Percentiles rank a stretch among this genome's conserved stretches.
These are phyloP conservation scores for Hylomyscus alleni DNA, from an alignment of 2,797 vertebrate species.

Conservation along the genomic window DNA sequence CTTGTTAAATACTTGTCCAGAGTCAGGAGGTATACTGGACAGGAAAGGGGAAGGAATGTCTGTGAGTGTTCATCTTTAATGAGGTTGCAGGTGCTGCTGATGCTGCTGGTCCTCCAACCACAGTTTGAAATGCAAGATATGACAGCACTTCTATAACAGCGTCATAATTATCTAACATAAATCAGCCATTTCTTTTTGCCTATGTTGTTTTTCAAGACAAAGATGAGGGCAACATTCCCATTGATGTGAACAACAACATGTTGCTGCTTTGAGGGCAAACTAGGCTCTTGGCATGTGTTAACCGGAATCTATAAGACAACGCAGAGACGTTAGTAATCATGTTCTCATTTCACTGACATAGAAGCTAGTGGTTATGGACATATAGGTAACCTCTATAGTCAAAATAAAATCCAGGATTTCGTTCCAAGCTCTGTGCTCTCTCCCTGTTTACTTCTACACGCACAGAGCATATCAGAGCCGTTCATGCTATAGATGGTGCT, in stretches of 20 bases:
- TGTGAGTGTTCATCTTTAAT: background rate
- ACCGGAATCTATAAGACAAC: background rate
- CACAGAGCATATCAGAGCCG: background rate
- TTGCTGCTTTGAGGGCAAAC: background rate
- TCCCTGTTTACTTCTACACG: background rate
- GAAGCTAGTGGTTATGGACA: background rate
- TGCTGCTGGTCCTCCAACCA: background rate
- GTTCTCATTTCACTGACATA: background rate
- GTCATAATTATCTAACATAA: background rate
- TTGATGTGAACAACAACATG: accelerated
- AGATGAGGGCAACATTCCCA: background rate
- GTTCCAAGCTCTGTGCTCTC: background rate
- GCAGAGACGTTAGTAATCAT: background rate
- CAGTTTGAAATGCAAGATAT: background rate
- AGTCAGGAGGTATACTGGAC: background rate
- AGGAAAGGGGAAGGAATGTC: background rate
- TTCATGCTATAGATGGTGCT: background rate
- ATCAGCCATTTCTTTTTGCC: background rate
- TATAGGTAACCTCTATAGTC: background rate
- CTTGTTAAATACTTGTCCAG: constrained; percentile 39
- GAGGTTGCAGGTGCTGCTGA: background rate
- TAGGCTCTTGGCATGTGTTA: background rate
- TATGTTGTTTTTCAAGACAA: background rate
- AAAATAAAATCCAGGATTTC: background rate
- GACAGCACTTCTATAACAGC: background rate